Conservation (phyloP, 2,113 vertebrate species). For the Fulica atra region DNA sequence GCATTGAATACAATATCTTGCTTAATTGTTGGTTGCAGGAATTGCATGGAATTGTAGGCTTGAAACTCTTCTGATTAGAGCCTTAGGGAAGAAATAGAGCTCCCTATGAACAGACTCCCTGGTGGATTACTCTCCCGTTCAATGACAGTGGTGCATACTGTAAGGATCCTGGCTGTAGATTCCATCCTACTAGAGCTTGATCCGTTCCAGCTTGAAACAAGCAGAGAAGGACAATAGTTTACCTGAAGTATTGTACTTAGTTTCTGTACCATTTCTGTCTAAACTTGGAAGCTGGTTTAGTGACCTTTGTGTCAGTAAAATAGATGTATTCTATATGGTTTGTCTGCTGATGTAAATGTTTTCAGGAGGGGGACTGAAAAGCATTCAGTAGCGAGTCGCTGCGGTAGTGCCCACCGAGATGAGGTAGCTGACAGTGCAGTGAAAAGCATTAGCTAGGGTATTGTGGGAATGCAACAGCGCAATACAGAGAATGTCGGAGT, state of each 20-base stretch:
- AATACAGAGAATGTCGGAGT: neutral
- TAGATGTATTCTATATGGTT: neutral
- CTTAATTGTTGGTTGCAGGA: neutral
- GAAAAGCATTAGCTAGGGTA: neutral
- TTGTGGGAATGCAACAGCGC: neutral
- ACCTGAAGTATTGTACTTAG: neutral
- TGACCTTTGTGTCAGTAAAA: neutral
- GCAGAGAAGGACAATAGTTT: neutral
- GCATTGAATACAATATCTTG: accelerated
- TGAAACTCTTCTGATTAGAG: neutral
- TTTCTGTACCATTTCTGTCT: neutral
- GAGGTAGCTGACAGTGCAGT: neutral
- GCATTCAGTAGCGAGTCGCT: neutral
- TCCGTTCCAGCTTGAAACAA: neutral
- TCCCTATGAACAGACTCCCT: neutral
- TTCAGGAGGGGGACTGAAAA: neutral
- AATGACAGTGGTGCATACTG: neutral
- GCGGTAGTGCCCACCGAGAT: neutral
- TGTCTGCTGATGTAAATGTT: neutral
- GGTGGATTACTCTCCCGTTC: neutral
- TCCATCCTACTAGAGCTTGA: neutral
- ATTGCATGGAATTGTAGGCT: neutral
- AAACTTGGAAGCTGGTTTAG: neutral
- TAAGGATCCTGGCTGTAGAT: neutral
- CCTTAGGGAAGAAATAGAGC: neutral